phyloP scores from a whole-genome alignment of 2,888 invertebrate genomes.

The Oscheius myriophilus region DNA sequence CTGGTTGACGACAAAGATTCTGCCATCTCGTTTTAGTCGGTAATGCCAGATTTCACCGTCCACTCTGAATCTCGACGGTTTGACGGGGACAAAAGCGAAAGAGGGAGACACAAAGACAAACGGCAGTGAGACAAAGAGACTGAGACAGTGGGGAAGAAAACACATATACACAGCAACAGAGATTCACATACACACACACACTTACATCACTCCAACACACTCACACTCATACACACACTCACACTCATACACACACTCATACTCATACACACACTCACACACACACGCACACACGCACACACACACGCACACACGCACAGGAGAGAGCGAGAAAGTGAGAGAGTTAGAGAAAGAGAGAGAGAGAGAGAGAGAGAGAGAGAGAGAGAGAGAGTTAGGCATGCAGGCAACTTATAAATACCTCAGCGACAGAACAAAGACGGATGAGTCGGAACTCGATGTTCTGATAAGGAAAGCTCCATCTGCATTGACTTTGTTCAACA shows the following conservation, averaged over 20 bases:
- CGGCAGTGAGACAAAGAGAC: too few species aligned
- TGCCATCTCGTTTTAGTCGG: slow-evolving; percentile 81
- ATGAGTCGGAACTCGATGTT: slow-evolving; percentile 85
- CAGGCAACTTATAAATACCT: slow-evolving; percentile 75
- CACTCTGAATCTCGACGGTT: slow-evolving; percentile 76
- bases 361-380: neutral
- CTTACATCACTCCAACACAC: too few species aligned
- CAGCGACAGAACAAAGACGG: slow-evolving; percentile 92
- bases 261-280: too few species aligned
- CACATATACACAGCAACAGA: too few species aligned
- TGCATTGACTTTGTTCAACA: slow-evolving; percentile 80
- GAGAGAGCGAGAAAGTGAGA: too few species aligned
- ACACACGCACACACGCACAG: too few species aligned
- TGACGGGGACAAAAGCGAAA: too few species aligned
- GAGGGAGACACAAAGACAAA: neutral
- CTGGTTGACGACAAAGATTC: slow-evolving; percentile 73
- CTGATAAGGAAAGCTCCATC: slow-evolving; percentile 95
- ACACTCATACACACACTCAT: too few species aligned
- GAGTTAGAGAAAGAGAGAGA: neutral
- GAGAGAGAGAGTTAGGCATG: slow-evolving; percentile 5
- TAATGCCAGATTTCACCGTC: slow-evolving; percentile 96
- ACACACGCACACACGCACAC: too few species aligned
- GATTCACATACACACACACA: too few species aligned
- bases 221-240: too few species aligned
- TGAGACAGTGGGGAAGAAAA: too few species aligned